Evolutionary conservation across 1,140 invertebrate genomes (phyloP), one percentile per base, ranked within the genome.

Genomic region (Platyura marginata): DNA sequence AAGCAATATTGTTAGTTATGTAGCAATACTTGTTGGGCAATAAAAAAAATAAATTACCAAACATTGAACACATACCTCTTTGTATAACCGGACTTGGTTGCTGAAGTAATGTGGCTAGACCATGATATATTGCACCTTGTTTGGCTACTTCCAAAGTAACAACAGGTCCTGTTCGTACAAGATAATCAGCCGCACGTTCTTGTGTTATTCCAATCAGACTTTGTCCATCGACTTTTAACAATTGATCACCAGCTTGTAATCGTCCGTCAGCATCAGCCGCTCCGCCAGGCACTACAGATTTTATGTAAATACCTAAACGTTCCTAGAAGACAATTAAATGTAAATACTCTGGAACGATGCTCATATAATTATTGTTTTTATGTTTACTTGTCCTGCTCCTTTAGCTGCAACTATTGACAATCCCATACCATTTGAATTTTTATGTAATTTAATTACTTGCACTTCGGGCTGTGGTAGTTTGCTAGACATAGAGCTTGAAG

Each of bases 71-170:
- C 66, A 65, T 68, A 85, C 82, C 81, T 78, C 85, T 73, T 53
- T 74, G 70, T 68, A 85, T 76, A 51, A 86, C 72, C 52, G 89
- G 74, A 62, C 81, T 86, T 8, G 88, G 88, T 59, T 95, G 90
- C 47, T 87, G 88, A 9, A 97, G 68, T 42, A 97, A 69, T 29
- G 88, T 92, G 5, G 89, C 90, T 33, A 99, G 67, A 35, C 94
- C 95, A 64, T 98, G 93, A 60, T 90, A 89, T 51, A 96, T 84
- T 19, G 94, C 95, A 18, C 58, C 94, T 61, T 95, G 89, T 65
- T 98, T 97, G 4, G 91, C 92, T 32, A 98, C 92, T 66, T 96
- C 91, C 34, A 98, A 64, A 2, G 81, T 88, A 4, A 98, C 93
- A 1, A 89, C 76, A 6, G 84, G 83, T 11, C 92, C 93, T 15